phyloP scores from a whole-genome alignment of 2,113 vertebrate species.

The Osmerus eperlanus region DNA sequence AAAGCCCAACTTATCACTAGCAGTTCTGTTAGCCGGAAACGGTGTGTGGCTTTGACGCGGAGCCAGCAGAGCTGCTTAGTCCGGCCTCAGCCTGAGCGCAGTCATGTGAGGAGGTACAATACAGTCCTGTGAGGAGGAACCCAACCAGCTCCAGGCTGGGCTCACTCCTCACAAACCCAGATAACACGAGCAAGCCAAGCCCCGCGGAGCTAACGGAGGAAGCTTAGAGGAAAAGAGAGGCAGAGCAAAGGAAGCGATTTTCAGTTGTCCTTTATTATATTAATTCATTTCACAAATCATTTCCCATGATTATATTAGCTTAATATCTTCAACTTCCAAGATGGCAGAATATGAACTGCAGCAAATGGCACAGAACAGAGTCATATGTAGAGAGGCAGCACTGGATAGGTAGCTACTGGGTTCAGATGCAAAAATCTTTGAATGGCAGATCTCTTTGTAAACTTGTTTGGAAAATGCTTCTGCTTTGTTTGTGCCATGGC shows the following conservation, averaged over 20 bases:
- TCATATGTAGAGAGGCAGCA: constrained; percentile 35
- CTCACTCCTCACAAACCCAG: background rate
- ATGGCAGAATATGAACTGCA: constrained; percentile 37
- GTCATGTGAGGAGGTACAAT: constrained; percentile 46
- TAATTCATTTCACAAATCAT: constrained; percentile 64
- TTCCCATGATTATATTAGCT: constrained; percentile 56
- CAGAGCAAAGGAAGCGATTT: constrained; percentile 49
- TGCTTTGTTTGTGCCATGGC: too few species aligned
- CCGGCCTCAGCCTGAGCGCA: constrained; percentile 17
- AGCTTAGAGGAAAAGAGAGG: constrained; percentile 47
- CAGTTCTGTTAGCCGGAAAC: too few species aligned
- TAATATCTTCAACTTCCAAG: constrained; percentile 36
- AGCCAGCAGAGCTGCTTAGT: constrained; percentile 4
- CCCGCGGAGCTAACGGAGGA: background rate
- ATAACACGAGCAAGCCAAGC: background rate
- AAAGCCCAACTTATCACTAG: too few species aligned
- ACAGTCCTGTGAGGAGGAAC: background rate
- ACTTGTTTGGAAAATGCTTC: too few species aligned
- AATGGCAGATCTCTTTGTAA: too few species aligned
- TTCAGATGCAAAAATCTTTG: background rate
- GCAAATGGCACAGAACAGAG: constrained; percentile 40
- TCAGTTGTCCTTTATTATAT: constrained; percentile 68
- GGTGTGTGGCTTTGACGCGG: too few species aligned
- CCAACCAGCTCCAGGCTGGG: background rate
- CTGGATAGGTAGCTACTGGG: background rate